phyloP scores from a whole-genome alignment of 2,113 vertebrate species.

The Actinemys pallida region DNA sequence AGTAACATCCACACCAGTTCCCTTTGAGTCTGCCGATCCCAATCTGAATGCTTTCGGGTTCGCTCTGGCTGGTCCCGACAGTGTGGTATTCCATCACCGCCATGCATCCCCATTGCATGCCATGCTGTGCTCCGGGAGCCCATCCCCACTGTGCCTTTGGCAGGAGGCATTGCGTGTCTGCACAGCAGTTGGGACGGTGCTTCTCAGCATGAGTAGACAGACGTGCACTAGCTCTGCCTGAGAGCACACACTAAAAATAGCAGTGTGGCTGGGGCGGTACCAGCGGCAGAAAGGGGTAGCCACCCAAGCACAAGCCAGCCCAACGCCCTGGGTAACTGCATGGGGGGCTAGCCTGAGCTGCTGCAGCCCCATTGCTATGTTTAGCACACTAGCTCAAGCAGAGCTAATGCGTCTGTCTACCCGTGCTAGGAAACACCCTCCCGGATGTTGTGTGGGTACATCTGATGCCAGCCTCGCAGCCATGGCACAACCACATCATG shows the following conservation, averaged over 20 bases:
- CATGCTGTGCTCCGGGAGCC: background rate
- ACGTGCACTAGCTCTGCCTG: background rate
- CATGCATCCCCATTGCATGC: background rate
- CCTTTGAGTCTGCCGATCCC: background rate
- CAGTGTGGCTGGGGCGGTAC: background rate
- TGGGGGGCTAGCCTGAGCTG: too few relatives aligned
- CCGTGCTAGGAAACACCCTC: too few relatives aligned
- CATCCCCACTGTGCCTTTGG: background rate
- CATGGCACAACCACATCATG: background rate
- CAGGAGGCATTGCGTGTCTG: background rate
- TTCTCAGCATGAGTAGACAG: background rate
- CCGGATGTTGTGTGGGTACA: background rate
- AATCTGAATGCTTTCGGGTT: background rate
- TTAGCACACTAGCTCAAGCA: background rate
- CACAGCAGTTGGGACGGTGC: background rate
- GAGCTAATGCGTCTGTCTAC: too few relatives aligned
- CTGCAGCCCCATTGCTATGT: background rate
- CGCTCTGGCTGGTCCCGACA: background rate
- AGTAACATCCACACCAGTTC: background rate
- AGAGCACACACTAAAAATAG: background rate
- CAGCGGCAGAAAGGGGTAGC: background rate
- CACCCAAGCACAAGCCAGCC: background rate
- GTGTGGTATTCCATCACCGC: background rate
- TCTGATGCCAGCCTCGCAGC: background rate
- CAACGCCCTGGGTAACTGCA: background rate